Percentiles rank a stretch among this genome's conserved stretches.
Evolutionary conservation across 2,888 invertebrate species (phyloP).

Genomic region (Synanthedon myopaeformis): DNA sequence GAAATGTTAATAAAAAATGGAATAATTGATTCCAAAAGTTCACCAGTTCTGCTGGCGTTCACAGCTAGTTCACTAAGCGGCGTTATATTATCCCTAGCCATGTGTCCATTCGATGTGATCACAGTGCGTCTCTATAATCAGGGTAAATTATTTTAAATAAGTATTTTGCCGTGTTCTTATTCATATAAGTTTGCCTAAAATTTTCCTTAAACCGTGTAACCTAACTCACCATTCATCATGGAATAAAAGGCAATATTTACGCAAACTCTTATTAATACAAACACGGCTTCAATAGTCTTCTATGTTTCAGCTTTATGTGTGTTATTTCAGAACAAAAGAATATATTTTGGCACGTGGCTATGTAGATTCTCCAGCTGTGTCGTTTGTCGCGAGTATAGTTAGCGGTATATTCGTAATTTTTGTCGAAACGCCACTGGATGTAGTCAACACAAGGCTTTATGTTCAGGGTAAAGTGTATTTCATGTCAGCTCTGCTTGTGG

Average conservation of each 20-base stretch:
- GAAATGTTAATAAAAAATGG: conserved; percentile 37
- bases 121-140: conserved; percentile 92
- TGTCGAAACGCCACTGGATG: conserved; percentile 89
- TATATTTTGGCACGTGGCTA: conserved; percentile 30
- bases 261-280: too few species aligned
- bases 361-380: conserved; percentile 71
- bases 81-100: conserved; percentile 76
- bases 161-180: not conserved
- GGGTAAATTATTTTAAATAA: conserved; percentile 62
- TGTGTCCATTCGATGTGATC: conserved; percentile 90
- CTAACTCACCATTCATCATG: too few species aligned
- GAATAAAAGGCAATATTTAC: too few species aligned
- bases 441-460: conserved; percentile 85
- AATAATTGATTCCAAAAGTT: conserved; percentile 23
- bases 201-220: too few species aligned
- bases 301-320: conserved; percentile 5
- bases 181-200: not conserved
- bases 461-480: conserved; percentile 78
- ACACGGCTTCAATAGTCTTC: too few species aligned
- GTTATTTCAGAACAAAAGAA: conserved; percentile 47
- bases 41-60: conserved; percentile 49
- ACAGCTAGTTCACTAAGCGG: conserved; percentile 82
- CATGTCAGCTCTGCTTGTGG: too few species aligned
- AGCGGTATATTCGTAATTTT: conserved; percentile 81
- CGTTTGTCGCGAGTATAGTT: conserved; percentile 79